Base-by-base conservation (phyloP, 2,113 vertebrate genomes). In the Silurus glanis region DNA sequence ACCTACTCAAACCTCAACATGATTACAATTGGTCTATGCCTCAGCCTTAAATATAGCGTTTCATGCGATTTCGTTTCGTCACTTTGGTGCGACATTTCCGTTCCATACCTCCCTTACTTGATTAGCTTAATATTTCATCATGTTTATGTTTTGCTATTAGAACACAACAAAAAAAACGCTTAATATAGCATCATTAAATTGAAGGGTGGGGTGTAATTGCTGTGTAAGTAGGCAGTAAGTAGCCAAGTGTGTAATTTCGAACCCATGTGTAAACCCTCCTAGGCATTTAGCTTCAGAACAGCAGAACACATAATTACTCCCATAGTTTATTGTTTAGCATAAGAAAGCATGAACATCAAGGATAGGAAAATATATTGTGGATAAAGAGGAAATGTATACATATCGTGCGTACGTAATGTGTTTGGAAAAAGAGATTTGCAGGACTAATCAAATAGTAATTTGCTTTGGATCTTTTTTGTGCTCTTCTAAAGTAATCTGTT, bases 291-390 rank as follows among this genome's bases (percentile, higher is more conserved):
- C 75, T 76, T 88, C 75, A 83, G 85, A 86, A 87, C 58, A 76
- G 86, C 75, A 82, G 84, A 78, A 49, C 67, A 85, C 82, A 78
- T 86, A 89, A 90, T 90, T 87, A 87, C 75, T 71, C 67, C 85
- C 75, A 62, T 75, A 61, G 75, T 87, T 85, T 88, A 85, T 87
- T 88, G 80, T 83, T 62, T 62, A 74, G 72, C 53, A 74, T 45
- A 66, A 25, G 37, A 85, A 72, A 64, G 21, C 55, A 66, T 12
- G 55, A 56, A 49, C 16, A 47, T 85, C 53, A 55, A 13, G 23
- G 62, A 67, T 17, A 28, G 81, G 23, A 53, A 69, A n/a, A 37
- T 23, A 37, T 58, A 23, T 21, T 13, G 19, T 71, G 51, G 59
- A 78, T 82, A 58, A 21, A 75, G 53, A 25, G 17, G 28, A 87